phyloP scores from a whole-genome alignment of 2,113 vertebrate species.

The Notiomystis cincta region DNA sequence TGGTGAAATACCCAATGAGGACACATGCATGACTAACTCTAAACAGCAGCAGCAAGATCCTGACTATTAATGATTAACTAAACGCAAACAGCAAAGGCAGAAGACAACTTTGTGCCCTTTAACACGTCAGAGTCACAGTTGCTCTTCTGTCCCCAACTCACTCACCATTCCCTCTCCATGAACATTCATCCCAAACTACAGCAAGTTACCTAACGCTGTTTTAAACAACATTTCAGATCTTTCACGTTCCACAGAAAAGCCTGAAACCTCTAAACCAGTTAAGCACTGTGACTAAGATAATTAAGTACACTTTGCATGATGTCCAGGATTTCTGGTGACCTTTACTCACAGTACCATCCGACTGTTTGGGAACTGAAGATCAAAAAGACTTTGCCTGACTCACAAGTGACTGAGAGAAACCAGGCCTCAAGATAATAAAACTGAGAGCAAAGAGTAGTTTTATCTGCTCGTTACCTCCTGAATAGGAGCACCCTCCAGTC shows the following conservation, averaged over 20 bases:
- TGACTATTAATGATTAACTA: slow-evolving; percentile 39
- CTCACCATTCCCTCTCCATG: neutral
- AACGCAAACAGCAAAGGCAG: neutral
- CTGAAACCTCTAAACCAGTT: neutral
- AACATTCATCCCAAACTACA: neutral
- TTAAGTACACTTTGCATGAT: neutral
- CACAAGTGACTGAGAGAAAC: slow-evolving; percentile 20
- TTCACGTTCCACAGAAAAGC: neutral
- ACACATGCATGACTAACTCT: neutral
- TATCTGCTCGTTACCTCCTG: neutral
- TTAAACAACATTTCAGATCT: neutral
- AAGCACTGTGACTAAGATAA: slow-evolving; percentile 12
- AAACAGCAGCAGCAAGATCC: neutral
- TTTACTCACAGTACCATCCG: neutral
- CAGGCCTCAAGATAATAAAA: slow-evolving; percentile 27
- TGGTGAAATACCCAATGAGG: neutral
- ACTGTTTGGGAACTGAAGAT: neutral
- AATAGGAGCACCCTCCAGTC: neutral
- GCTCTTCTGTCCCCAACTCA: neutral
- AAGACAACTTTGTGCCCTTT: neutral
- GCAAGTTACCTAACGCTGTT: neutral
- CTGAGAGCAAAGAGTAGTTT: neutral
- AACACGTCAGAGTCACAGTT: neutral
- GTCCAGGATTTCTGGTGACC: slow-evolving; percentile 26
- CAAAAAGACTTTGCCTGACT: slow-evolving; percentile 28